These are phyloP conservation scores for Pteropus rufus DNA, from an alignment of 2,797 vertebrate species.

Conservation along the genomic window DNA sequence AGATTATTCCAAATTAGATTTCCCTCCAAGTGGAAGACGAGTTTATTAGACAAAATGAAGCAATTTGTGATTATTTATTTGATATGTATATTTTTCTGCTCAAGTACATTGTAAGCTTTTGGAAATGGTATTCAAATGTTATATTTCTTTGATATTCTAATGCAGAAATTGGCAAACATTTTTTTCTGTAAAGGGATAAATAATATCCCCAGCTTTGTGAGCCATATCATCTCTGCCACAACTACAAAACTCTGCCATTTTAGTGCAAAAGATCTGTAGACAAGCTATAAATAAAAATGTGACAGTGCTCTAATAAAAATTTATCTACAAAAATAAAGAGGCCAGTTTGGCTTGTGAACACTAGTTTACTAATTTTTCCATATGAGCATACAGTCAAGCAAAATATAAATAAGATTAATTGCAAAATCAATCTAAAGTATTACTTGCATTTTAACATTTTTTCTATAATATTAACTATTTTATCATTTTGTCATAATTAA, in stretches of 20 bases:
- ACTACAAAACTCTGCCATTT: background rate
- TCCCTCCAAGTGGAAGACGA: background rate
- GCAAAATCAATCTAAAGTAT: background rate
- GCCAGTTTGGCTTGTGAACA: background rate
- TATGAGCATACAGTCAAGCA: rapidly evolving
- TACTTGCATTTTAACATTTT: background rate
- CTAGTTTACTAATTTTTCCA: background rate
- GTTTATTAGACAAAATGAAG: background rate
- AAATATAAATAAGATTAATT: background rate
- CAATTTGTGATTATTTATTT: background rate
- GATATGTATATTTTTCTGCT: background rate
- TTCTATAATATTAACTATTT: background rate
- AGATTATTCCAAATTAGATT: background rate
- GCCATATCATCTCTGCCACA: background rate
- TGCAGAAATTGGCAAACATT: background rate
- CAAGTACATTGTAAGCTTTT: background rate
- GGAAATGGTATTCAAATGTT: background rate
- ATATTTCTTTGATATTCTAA: background rate
- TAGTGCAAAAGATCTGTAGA: background rate
- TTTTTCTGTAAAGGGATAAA: background rate
- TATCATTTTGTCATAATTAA: background rate
- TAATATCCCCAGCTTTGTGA: background rate
- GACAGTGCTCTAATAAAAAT: background rate
- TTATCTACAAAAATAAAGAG: background rate
- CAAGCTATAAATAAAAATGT: background rate